Conservation (phyloP, 1,140 invertebrate species). For the Lordiphosa collinella region DNA sequence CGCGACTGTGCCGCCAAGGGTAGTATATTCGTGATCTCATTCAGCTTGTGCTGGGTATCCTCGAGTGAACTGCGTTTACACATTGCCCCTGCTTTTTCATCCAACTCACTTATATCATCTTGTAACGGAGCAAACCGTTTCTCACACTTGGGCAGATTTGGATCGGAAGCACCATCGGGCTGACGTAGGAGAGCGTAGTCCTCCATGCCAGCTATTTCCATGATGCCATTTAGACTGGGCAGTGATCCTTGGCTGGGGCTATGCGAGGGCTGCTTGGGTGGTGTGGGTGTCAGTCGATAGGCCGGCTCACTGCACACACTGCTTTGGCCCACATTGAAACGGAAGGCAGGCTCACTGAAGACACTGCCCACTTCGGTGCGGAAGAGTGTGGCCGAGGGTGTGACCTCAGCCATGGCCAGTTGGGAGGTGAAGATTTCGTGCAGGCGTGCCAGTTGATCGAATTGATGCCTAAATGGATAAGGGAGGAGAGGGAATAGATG, state of each 20-base stretch:
- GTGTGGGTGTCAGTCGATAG: conserved; percentile 75
- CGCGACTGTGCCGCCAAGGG: conserved; percentile 80
- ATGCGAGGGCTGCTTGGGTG: conserved; percentile 72
- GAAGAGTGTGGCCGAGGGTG: conserved; percentile 82
- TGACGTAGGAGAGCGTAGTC: conserved; percentile 86
- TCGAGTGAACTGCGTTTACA: conserved; percentile 84
- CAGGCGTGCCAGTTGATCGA: conserved; percentile 85
- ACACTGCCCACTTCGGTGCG: conserved; percentile 86
- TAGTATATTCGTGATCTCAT: conserved; percentile 70
- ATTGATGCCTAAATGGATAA: conserved; percentile 80
- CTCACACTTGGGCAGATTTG: conserved; percentile 88
- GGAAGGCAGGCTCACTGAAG: conserved; percentile 90
- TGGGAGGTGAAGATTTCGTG: conserved; percentile 86
- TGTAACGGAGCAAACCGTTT: conserved; percentile 68
- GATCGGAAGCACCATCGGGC: conserved; percentile 94
- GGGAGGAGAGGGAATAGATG: conserved; percentile 45
- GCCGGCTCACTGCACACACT: conserved; percentile 83
- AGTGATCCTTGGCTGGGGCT: conserved; percentile 77
- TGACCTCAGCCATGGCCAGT: conserved; percentile 86
- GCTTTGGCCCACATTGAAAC: conserved; percentile 86
- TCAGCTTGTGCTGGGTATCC: conserved; percentile 82
- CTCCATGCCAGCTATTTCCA: conserved; percentile 83
- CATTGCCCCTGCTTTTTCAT: conserved; percentile 81
- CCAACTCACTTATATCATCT: conserved; percentile 67
- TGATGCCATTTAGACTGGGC: conserved; percentile 79